phyloP scores from a whole-genome alignment of 2,888 invertebrate genomes.

The Ceratothoa steindachneri region DNA sequence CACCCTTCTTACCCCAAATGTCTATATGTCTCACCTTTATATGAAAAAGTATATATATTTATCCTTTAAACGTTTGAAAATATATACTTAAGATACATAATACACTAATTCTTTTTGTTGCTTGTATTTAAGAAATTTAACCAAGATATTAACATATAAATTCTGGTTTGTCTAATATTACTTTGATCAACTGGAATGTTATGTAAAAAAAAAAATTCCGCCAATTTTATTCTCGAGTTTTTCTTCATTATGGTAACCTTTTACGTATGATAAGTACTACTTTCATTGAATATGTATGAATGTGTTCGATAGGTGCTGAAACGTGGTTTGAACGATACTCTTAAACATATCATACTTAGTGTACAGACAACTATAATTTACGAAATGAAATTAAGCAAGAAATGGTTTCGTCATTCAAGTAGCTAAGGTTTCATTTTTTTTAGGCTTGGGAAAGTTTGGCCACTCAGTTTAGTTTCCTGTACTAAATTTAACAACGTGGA shows the following conservation, averaged over 20 bases:
- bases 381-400: no score
- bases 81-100: not conserved
- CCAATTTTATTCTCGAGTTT: not conserved
- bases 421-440: no score
- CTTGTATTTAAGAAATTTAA: conserved; percentile 3
- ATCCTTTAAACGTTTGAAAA: not conserved
- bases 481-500: not conserved
- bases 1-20: conserved; percentile 12
- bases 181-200: conserved; percentile 2
- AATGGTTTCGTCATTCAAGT: not conserved
- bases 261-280: not conserved
- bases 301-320: not conserved
- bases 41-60: not conserved
- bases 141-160: conserved; percentile 14
- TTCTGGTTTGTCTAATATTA: not conserved
- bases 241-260: not conserved
- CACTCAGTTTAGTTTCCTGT: not conserved
- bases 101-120: not conserved
- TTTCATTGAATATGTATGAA: not conserved
- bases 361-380: not conserved
- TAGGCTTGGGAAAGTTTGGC: no score
- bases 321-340: not conserved
- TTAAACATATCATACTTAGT: not conserved
- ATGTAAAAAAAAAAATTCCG: not conserved
- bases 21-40: conserved; percentile 22